Evolutionary conservation across 2,797 vertebrate genomes (phyloP).

Genomic region (Coranthus polyacanthus): DNA sequence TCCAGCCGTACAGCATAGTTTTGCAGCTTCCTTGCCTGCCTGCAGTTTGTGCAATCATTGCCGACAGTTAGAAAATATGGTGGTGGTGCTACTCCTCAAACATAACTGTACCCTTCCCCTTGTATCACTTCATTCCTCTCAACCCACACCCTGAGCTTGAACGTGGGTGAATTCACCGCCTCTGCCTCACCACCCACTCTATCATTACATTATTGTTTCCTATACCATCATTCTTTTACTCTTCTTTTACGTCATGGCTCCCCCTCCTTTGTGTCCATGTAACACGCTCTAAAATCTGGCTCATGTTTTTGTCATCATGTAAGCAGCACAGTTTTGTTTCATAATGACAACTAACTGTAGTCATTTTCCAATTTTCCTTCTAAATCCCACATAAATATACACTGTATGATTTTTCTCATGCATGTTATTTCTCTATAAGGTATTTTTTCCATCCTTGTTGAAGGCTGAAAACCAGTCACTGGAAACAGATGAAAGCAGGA

Average conservation of each 20-base stretch:
- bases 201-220: conserved; percentile 71
- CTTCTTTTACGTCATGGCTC: conserved; percentile 42
- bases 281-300: conserved; percentile 27
- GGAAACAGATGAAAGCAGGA: conserved; percentile 80
- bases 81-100: conserved; percentile 51
- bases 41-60: conserved; percentile 20
- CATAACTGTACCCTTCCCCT: conserved; percentile 70
- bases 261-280: conserved; percentile 39
- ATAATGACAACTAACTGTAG: background rate
- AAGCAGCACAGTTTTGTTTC: background rate
- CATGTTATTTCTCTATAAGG: conserved; percentile 36
- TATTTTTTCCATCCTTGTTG: conserved; percentile 35
- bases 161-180: conserved; percentile 64
- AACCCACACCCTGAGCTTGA: conserved; percentile 59
- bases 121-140: conserved; percentile 69
- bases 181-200: conserved; percentile 59
- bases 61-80: conserved; percentile 36
- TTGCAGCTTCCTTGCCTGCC: conserved; percentile 19
- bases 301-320: conserved; percentile 29
- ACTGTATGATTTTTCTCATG: conserved; percentile 29
- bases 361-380: conserved; percentile 20
- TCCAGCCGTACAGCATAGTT: conserved; percentile 11
- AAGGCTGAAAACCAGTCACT: conserved; percentile 61
- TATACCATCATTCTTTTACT: conserved; percentile 49
- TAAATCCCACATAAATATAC: conserved; percentile 18